Evolutionary conservation across 2,113 vertebrate genomes (phyloP).

Genomic region (Triplophysa siluroides): DNA sequence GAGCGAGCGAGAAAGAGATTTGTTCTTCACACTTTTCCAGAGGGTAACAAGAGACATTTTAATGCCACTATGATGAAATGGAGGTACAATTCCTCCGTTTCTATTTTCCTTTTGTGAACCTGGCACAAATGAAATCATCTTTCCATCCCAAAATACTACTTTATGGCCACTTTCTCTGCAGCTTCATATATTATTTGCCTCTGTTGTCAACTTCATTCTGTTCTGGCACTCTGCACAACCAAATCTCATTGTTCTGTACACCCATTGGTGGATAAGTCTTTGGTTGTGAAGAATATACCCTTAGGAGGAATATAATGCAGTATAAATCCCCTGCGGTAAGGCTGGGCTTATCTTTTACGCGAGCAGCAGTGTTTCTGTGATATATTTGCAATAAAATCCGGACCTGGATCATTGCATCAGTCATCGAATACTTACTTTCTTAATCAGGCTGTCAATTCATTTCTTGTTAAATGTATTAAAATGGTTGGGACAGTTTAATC

Average conservation of each 20-base stretch:
- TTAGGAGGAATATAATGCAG: conserved; percentile 9
- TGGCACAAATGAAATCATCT: neutral
- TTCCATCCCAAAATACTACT: neutral
- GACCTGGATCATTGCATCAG: neutral
- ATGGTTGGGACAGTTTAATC: neutral
- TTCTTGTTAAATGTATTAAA: neutral
- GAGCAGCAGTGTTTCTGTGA: conserved; percentile 7
- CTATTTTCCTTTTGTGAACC: conserved; percentile 11
- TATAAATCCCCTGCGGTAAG: neutral
- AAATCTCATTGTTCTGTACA: conserved; percentile 10
- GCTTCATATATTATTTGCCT: conserved; percentile 4
- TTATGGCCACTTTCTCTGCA: neutral
- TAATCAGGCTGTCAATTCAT: neutral
- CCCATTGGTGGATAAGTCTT: conserved; percentile 5
- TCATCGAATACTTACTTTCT: neutral
- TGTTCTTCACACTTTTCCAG: neutral
- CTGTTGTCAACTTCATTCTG: neutral
- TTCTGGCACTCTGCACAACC: neutral
- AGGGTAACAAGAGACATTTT: conserved; percentile 20
- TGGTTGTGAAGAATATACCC: neutral
- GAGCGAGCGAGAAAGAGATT: neutral
- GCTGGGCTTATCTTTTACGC: conserved; percentile 5
- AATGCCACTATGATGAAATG: conserved; percentile 28
- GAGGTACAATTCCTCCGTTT: conserved; percentile 2
- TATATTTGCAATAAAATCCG: neutral